phyloP scores from a whole-genome alignment of 92 coral and sea anemone species.

The Muricea muricata region DNA sequence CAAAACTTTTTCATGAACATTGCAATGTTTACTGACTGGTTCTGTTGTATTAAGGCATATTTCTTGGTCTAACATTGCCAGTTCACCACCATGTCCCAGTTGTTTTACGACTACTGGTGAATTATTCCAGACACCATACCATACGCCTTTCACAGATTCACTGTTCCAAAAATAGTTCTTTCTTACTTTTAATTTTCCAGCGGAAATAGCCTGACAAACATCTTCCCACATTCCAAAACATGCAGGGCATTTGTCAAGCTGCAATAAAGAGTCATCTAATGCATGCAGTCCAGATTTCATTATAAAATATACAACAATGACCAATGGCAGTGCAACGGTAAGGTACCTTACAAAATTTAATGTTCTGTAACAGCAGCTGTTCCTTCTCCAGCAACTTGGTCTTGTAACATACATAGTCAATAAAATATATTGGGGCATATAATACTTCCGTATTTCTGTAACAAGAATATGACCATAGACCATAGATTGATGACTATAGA shows the following conservation, averaged over 20 bases:
- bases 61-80: conserved; percentile 65
- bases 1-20: conserved; percentile 58
- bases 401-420: background rate
- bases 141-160: conserved; percentile 56
- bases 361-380: background rate
- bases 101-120: conserved; percentile 68
- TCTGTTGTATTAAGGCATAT: conserved; percentile 69
- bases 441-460: too few species aligned
- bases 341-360: background rate
- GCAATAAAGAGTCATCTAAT: conserved; percentile 33
- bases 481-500: too few species aligned
- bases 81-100: conserved; percentile 68
- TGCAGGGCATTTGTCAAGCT: conserved; percentile 73
- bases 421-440: too few species aligned
- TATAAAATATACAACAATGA: background rate
- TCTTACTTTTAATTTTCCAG: conserved; percentile 51
- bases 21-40: conserved; percentile 56
- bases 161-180: conserved; percentile 61
- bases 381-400: conserved; percentile 25
- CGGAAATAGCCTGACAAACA: conserved; percentile 63
- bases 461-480: too few species aligned
- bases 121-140: conserved; percentile 69
- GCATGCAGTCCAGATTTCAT: conserved; percentile 15
- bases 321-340: background rate
- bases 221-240: conserved; percentile 76